Evolutionary conservation across 1,140 invertebrate species (phyloP).

Genomic region (Caenorhabditis briggsae): DNA sequence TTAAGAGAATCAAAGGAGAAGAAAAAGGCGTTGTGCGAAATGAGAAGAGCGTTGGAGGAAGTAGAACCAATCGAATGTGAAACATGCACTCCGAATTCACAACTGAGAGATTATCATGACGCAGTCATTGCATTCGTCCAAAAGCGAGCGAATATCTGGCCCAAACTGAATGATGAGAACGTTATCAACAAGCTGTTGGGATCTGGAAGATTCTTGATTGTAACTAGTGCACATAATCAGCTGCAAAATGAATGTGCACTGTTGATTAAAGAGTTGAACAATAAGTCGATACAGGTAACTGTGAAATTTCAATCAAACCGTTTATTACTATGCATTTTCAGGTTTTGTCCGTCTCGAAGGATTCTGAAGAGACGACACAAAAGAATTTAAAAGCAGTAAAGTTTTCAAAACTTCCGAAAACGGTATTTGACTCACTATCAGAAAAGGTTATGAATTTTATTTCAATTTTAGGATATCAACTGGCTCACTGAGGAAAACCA

Average conservation of each 20-base stretch:
- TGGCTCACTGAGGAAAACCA: conserved; percentile 3
- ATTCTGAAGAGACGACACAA: not conserved
- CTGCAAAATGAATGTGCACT: conserved; percentile 22
- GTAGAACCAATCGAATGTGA: not conserved
- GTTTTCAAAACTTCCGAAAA: conserved; percentile 1
- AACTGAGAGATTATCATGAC: conserved; percentile 12
- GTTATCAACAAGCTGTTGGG: conserved; percentile 14
- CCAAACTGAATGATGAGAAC: conserved; percentile 19
- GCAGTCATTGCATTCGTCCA: not conserved
- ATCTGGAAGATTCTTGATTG: conserved; percentile 45
- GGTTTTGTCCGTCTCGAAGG: not conserved
- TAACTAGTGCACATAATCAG: not conserved
- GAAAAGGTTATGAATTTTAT: not conserved
- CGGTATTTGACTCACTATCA: not conserved
- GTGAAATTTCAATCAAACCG: not conserved
- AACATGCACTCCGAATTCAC: conserved; percentile 1
- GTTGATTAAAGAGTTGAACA: conserved; percentile 22
- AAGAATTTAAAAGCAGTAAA: not conserved
- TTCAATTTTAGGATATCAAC: not conserved
- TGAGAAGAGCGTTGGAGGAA: not conserved
- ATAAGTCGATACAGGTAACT: not conserved
- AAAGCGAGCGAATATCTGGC: conserved; percentile 12
- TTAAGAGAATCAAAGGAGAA: conserved; percentile 55
- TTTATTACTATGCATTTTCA: not conserved
- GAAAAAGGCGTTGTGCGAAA: not conserved